Base-by-base conservation (phyloP, 2,888 invertebrate species). In the Tiliacea aurago region DNA sequence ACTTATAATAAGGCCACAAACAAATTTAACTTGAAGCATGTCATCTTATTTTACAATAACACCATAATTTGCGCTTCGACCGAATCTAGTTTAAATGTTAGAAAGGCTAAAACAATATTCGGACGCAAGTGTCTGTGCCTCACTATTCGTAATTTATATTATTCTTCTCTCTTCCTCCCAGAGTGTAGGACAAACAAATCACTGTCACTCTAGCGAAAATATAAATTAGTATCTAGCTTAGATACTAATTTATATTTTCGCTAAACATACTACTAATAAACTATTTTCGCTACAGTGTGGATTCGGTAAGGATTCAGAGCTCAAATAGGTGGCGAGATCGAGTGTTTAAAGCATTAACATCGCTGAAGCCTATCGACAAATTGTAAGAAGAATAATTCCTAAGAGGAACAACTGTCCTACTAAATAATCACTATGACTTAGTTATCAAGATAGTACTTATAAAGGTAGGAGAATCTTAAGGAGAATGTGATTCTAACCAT, bases 1-100 rank as follows among this genome's bases (percentile, higher is more conserved):
- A 93, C 91, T 91, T 92, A 91, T 88, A 89, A 91, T 96, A 96
- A 96, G 96, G 96, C 96, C 96, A 96, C 96, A 94, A 95, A 96
- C 91, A 93, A 94, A 95, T 93, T 89, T 92, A 91, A 93, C 91
- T 90, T 91, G 92, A 95, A 95, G 95, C 95, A 84, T 90, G 89
- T 90, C 88, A 87, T 88, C 91, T 89, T 90, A 90, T 85, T 85
- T 89, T 82, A 89, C 84, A 91, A 92, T 88, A 91, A 93, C 90
- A 91, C 88, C 88, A 88, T 77, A 87, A 90, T 91, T 93, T 92
- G 93, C 94, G 92, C 92, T 92, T 92, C 91, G 86, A 89, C 88
- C 86, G 78, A 88, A 87, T 86, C 80, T 87, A 87, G 85, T 86
- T 87, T 84, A 88, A n/a, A 79, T 86, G 79, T 88, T 83, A 88